Evolutionary conservation across 2,888 invertebrate genomes (phyloP), one percentile per base, ranked within the genome.

Genomic region (Ctena decussata): DNA sequence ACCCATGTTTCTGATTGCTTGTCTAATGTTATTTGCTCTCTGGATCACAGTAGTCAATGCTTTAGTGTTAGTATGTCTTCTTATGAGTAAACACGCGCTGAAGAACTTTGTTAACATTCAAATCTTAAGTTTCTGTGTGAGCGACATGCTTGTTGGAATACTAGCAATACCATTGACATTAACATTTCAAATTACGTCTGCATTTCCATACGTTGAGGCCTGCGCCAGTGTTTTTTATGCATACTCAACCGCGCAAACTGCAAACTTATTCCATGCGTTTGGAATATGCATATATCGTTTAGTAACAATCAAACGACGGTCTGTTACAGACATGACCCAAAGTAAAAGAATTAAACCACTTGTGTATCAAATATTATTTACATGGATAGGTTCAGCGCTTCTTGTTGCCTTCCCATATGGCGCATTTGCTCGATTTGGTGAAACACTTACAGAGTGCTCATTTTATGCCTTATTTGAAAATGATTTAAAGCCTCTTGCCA

Each of bases 81-180:
- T 72, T 0, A 21, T 46, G 72, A 46, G 30, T 18, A 41, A 30
- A 15, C 27, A 72, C 12, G 46, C 44, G 8, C 27, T 72, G 27
- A 72, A 72, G 44, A 72, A 72, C 24, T 41, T 46, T 41, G 72
- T 72, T 15, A 72, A 41, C 72, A 3, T 72, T 15, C 72, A 72
- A 24, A 72, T 72, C 27, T 11, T 72, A 3, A 72, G 44, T 18
- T 41, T 72, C 3, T 44, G 72, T 21, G 39, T 72, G 15, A 72
- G 41, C n/a, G 72, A 72, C 24, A 46, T 30, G 18, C 39, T 39
- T 1, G 46, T 72, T 1, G 72, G 72, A 44, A 24, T 72, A 44
- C 15, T 30, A 1, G 27, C 30, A 24, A 44, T 72, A 3, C 72
- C 72, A 3, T 15, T 41, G 24, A 41, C 44, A 41, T 11, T 72